A percentile compares a stretch with the other conserved stretches of the same genome.
Conservation (phyloP, 1,140 invertebrate genomes). For the Sesamia nonagrioides region DNA sequence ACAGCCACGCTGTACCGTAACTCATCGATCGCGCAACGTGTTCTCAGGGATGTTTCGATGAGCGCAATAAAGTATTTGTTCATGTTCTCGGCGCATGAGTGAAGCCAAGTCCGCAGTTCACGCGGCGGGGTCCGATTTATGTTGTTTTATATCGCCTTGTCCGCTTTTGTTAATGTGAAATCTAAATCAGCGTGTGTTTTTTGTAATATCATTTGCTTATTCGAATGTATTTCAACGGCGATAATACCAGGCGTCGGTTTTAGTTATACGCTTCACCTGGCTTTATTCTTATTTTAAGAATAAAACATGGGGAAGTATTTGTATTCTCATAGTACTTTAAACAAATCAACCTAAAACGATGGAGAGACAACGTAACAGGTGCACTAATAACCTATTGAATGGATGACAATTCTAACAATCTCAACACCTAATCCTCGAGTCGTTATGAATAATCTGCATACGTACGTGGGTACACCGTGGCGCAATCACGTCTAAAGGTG, state of each 20-base stretch:
- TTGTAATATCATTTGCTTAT: constrained; percentile 54
- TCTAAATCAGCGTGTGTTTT: constrained; percentile 73
- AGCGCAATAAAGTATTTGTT: constrained; percentile 75
- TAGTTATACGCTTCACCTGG: not conserved
- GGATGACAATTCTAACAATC: not conserved
- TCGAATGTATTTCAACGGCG: constrained; percentile 1
- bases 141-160: constrained; percentile 80
- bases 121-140: constrained; percentile 80
- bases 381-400: too few relatives aligned
- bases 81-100: constrained; percentile 63
- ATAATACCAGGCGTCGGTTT: constrained; percentile 1
- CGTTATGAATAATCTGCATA: not conserved
- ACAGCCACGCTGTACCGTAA: constrained; percentile 76
- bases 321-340: too few relatives aligned
- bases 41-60: constrained; percentile 66
- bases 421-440: not conserved
- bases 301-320: too few relatives aligned
- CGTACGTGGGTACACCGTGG: constrained; percentile 41
- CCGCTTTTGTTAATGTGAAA: constrained; percentile 84
- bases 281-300: not conserved
- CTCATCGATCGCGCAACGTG: constrained; percentile 67
- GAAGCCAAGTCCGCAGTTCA: constrained; percentile 55
- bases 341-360: too few relatives aligned
- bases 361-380: too few relatives aligned
- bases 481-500: constrained; percentile 60